phyloP scores from a whole-genome alignment of 2,888 invertebrate species.

The Cryptocheilus praepositus region DNA sequence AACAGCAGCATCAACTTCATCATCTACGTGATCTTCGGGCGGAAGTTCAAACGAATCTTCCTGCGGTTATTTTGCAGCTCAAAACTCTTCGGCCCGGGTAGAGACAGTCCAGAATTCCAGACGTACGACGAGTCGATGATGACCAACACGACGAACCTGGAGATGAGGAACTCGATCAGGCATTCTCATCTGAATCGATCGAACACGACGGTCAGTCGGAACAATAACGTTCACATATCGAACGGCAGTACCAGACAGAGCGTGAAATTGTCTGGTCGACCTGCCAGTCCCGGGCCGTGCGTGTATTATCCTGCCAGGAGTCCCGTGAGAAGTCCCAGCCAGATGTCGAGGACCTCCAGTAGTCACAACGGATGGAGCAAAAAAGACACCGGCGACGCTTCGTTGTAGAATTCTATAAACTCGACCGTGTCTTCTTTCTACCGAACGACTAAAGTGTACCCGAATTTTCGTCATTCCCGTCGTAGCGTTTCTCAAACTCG shows the following conservation, averaged over 20 bases:
- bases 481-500: too few relatives aligned
- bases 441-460: too few relatives aligned
- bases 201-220: slow-evolving; percentile 74
- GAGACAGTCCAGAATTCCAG: slow-evolving; percentile 83
- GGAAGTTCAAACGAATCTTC: slow-evolving; percentile 94
- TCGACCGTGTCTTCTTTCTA: not conserved
- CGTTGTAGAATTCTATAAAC: slow-evolving; percentile 36
- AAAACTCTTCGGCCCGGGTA: slow-evolving; percentile 75
- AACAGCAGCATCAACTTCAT: slow-evolving; percentile 99
- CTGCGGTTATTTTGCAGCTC: slow-evolving; percentile 86
- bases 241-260: slow-evolving; percentile 63
- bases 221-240: slow-evolving; percentile 61
- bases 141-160: slow-evolving; percentile 81
- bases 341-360: slow-evolving; percentile 56
- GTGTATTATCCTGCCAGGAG: slow-evolving; percentile 77
- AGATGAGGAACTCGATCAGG: slow-evolving; percentile 82
- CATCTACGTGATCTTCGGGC: slow-evolving; percentile 98
- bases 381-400: slow-evolving; percentile 49
- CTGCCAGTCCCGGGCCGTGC: slow-evolving; percentile 76
- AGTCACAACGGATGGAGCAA: slow-evolving; percentile 64
- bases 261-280: slow-evolving; percentile 58
- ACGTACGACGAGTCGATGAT: slow-evolving; percentile 90
- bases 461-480: too few relatives aligned
- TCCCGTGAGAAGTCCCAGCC: slow-evolving; percentile 61
- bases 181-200: slow-evolving; percentile 76